Conservation (phyloP, 1,140 invertebrate genomes). For the Drosophila rhopaloa region DNA sequence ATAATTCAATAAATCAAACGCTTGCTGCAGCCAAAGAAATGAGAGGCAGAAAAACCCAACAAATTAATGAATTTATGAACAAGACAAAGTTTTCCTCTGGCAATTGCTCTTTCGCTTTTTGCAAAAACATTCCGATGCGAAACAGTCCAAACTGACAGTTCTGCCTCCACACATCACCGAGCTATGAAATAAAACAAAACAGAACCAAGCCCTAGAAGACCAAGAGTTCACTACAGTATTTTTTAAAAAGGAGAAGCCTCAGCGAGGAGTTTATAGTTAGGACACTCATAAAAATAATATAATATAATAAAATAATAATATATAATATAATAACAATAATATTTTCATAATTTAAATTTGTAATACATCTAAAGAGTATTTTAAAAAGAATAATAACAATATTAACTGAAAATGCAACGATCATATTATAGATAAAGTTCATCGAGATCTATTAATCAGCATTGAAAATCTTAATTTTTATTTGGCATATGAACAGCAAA, state of each 20-base stretch:
- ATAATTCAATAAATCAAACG: constrained; percentile 82
- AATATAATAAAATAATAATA: background rate
- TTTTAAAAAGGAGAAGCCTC: background rate
- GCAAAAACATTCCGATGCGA: constrained; percentile 46
- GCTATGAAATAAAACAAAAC: constrained; percentile 27
- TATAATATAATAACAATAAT: no score
- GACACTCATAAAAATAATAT: background rate
- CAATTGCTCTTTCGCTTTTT: constrained; percentile 52
- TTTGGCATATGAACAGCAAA: no score
- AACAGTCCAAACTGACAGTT: constrained; percentile 53
- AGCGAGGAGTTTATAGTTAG: constrained; percentile 3
- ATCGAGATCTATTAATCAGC: no score
- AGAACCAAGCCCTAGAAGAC: constrained; percentile 10
- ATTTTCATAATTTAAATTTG: no score
- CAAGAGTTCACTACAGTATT: constrained; percentile 13
- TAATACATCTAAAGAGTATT: no score
- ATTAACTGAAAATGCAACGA: no score
- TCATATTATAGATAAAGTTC: no score
- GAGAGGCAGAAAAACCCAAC: constrained; percentile 37
- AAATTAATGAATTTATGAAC: constrained; percentile 83
- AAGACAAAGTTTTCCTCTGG: constrained; percentile 67
- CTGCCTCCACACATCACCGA: constrained; percentile 41
- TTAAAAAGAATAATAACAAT: no score
- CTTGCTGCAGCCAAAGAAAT: constrained; percentile 52
- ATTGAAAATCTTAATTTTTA: no score